phyloP scores from a whole-genome alignment of 2,888 invertebrate species.

The Steinernema carpocapsae region DNA sequence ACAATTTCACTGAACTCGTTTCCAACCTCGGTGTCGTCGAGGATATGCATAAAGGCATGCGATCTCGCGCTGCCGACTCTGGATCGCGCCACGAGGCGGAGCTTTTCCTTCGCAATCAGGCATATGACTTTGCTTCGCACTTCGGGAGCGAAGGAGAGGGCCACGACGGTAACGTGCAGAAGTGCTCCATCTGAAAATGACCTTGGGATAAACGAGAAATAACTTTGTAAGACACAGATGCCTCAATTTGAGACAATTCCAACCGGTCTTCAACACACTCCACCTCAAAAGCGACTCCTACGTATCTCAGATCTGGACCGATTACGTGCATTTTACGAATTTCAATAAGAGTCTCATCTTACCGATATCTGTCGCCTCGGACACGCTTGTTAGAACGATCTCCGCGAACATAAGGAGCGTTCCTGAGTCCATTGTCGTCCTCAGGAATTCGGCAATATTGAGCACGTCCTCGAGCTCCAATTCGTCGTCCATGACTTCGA shows the following conservation, averaged over 20 bases:
- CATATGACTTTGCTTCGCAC: background rate
- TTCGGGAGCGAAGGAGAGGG: background rate
- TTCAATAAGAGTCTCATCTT: background rate
- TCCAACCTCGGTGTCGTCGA: background rate
- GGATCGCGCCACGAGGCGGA: background rate
- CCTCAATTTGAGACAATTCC: too few relatives aligned
- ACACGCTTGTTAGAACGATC: background rate
- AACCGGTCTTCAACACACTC: too few relatives aligned
- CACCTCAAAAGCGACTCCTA: too few relatives aligned
- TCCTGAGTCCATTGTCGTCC: background rate
- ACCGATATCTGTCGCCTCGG: background rate
- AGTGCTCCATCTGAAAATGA: background rate
- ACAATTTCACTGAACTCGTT: background rate
- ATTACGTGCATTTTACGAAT: too few relatives aligned
- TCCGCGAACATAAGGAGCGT: conserved; percentile 7
- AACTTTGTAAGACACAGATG: too few relatives aligned
- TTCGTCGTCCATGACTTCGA: conserved; percentile 10
- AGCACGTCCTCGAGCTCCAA: background rate
- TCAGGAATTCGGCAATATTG: background rate
- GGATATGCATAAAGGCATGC: background rate
- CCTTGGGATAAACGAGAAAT: too few relatives aligned
- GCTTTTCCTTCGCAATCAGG: background rate
- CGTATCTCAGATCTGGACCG: too few relatives aligned
- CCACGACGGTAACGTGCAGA: conserved; percentile 2
- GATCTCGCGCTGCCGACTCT: background rate